phyloP scores from a whole-genome alignment of 2,113 vertebrate species.

The Ivindomyrus marchei region DNA sequence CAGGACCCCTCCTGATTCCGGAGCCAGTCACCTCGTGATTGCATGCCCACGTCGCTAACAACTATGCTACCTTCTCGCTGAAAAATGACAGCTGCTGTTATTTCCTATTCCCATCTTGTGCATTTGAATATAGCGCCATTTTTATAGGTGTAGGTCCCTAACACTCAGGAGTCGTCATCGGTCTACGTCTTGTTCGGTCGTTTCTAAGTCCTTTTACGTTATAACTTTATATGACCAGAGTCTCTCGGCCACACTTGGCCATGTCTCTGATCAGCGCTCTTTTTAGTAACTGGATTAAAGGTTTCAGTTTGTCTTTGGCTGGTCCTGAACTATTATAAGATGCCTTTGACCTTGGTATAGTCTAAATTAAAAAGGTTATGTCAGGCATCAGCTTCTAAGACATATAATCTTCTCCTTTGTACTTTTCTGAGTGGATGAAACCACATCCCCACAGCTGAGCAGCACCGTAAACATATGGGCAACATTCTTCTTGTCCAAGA shows the following conservation, averaged over 20 bases:
- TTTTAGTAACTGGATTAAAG: slow-evolving; percentile 52
- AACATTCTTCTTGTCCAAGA: background rate
- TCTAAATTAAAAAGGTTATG: slow-evolving; percentile 51
- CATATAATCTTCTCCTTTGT: slow-evolving; percentile 44
- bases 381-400: slow-evolving; percentile 43
- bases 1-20: background rate
- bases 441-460: slow-evolving; percentile 31
- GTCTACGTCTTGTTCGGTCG: slow-evolving; percentile 43
- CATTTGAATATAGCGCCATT: background rate
- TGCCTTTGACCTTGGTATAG: slow-evolving; percentile 46
- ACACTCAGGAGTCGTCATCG: slow-evolving; percentile 29
- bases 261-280: slow-evolving; percentile 36
- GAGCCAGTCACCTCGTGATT: background rate
- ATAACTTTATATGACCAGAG: slow-evolving; percentile 35
- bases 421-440: slow-evolving; percentile 26
- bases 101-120: background rate
- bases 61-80: background rate
- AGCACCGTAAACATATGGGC: slow-evolving; percentile 14
- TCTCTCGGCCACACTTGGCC: slow-evolving; percentile 28
- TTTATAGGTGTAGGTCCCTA: background rate
- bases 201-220: slow-evolving; percentile 34
- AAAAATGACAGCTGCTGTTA: background rate
- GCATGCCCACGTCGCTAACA: background rate
- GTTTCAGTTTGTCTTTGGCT: slow-evolving; percentile 56
- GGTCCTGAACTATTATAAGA: slow-evolving; percentile 53